phyloP scores from a whole-genome alignment of 2,888 invertebrate genomes.

The Brachyopa scutellaris region DNA sequence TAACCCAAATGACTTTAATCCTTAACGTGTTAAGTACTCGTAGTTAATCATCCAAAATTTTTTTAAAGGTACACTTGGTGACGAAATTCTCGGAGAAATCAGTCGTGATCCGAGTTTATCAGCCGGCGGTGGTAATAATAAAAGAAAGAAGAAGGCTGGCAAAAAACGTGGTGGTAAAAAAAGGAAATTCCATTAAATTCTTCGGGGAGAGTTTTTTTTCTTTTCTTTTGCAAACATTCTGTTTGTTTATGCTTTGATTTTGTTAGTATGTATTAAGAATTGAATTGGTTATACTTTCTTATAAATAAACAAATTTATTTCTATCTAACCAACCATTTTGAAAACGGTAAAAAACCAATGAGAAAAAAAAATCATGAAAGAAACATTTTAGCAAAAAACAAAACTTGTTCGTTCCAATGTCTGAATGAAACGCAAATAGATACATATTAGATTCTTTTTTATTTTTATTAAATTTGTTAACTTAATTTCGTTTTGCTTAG shows the following conservation, averaged over 20 bases:
- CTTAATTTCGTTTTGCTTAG: conserved; percentile 32
- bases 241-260: conserved; percentile 13
- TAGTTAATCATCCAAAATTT: too few relatives aligned
- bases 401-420: conserved; percentile 59
- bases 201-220: not conserved
- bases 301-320: conserved; percentile 27
- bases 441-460: conserved; percentile 28
- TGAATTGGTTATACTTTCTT: conserved; percentile 22
- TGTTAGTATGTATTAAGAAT: conserved; percentile 23
- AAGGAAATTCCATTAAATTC: conserved; percentile 81
- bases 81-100: conserved; percentile 88
- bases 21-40: too few relatives aligned
- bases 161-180: conserved; percentile 83
- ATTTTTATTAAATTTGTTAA: conserved; percentile 15
- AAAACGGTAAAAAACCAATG: conserved; percentile 13
- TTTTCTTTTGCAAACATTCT: conserved; percentile 1
- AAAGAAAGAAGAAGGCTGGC: conserved; percentile 79
- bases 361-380: conserved; percentile 19
- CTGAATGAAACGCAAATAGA: conserved; percentile 66
- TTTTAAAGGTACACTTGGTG: conserved; percentile 85
- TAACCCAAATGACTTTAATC: too few relatives aligned
- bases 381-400: conserved; percentile 38
- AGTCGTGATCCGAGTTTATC: conserved; percentile 79
- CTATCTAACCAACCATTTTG: conserved; percentile 24
- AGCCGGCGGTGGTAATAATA: conserved; percentile 82